Percentiles rank a stretch among this genome's conserved stretches.
phyloP scores from a whole-genome alignment of 2,888 invertebrate species.

The Bugula neritina region DNA sequence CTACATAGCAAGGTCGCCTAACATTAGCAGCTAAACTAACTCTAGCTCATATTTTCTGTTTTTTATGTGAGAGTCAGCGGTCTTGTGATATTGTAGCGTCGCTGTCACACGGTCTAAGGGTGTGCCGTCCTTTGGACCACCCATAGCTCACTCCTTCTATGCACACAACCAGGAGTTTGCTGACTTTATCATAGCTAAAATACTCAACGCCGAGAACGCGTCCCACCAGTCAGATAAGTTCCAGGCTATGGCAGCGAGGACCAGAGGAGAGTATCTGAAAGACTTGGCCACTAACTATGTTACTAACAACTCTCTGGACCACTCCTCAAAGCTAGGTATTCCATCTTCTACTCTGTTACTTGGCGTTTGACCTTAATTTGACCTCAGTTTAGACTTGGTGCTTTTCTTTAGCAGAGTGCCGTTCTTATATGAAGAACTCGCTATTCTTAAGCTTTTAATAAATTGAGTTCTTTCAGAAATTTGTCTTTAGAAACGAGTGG shows the following conservation, averaged over 20 bases:
- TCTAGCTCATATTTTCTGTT: too few relatives aligned
- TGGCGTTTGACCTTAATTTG: too few relatives aligned
- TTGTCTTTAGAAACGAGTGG: too few relatives aligned
- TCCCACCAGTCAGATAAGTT: constrained; percentile 94
- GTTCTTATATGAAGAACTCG: too few relatives aligned
- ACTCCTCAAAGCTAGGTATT: constrained; percentile 49
- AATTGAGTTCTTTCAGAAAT: too few relatives aligned
- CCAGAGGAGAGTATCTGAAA: constrained; percentile 88
- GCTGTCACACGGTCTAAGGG: constrained; percentile 76
- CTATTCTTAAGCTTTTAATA: too few relatives aligned
- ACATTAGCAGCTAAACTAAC: too few relatives aligned
- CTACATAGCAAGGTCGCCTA: too few relatives aligned
- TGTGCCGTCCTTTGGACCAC: constrained; percentile 93
- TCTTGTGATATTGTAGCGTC: constrained; percentile 43
- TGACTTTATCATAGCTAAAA: constrained; percentile 87
- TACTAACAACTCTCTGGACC: constrained; percentile 69
- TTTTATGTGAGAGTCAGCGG: too few relatives aligned
- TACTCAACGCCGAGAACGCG: constrained; percentile 86
- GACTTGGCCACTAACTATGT: constrained; percentile 81
- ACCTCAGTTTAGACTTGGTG: too few relatives aligned
- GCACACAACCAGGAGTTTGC: constrained; percentile 87
- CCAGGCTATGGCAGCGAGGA: constrained; percentile 90
- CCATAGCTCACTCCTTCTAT: constrained; percentile 76
- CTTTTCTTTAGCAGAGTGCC: too few relatives aligned
- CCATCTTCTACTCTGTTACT: too few relatives aligned